Evolutionary conservation across 1,140 invertebrate species (phyloP).

Genomic region (Platyscapa corneri): DNA sequence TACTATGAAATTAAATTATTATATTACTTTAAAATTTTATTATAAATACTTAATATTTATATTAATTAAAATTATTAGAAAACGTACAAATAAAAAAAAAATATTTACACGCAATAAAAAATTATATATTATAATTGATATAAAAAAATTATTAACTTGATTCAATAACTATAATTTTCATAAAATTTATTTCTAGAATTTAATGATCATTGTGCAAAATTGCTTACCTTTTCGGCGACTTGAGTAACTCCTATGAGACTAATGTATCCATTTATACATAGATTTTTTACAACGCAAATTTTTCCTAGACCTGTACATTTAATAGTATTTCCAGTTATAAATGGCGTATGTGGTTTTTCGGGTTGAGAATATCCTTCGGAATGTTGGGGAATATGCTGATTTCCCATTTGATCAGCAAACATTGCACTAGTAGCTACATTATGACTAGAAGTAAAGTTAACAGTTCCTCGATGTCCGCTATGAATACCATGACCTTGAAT

Average conservation of each 20-base stretch:
- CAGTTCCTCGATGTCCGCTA: background rate
- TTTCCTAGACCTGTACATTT: constrained; percentile 74
- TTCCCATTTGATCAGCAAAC: background rate
- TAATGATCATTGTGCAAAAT: background rate
- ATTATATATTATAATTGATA: too few relatives aligned
- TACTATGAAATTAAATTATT: too few relatives aligned
- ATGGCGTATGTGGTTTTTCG: constrained; percentile 20
- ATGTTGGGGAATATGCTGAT: background rate
- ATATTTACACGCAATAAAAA: too few relatives aligned
- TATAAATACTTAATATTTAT: too few relatives aligned
- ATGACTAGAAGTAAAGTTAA: background rate
- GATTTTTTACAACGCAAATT: constrained; percentile 75
- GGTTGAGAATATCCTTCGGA: background rate
- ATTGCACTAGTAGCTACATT: background rate
- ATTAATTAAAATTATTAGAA: too few relatives aligned
- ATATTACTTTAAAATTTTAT: too few relatives aligned
- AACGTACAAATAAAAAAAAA: too few relatives aligned
- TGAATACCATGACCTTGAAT: background rate
- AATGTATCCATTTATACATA: constrained; percentile 77
- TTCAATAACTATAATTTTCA: too few relatives aligned
- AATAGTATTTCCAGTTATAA: constrained; percentile 53
- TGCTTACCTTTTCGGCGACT: constrained; percentile 64
- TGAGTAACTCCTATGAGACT: constrained; percentile 72
- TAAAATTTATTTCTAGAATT: too few relatives aligned
- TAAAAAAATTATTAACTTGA: too few relatives aligned